Evolutionary conservation across 2,113 vertebrate genomes (phyloP).

Genomic region (Morone saxatilis): DNA sequence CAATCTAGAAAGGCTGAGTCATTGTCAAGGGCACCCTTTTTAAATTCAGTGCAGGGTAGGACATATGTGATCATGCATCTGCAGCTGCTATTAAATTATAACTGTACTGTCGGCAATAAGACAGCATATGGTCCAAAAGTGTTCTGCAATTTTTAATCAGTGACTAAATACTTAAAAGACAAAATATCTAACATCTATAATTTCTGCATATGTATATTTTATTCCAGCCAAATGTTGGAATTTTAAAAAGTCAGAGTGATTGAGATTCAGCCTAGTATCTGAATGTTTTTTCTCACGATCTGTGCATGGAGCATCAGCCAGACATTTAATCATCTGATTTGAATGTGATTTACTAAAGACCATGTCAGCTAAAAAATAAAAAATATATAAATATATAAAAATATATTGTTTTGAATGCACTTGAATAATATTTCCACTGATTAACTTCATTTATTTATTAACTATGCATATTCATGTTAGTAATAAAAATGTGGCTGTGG

Average conservation of each 20-base stretch:
- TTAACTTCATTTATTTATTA: conserved; percentile 9
- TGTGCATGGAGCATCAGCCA: conserved; percentile 23
- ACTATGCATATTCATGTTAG: not conserved
- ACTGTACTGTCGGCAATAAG: conserved; percentile 35
- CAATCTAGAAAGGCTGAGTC: conserved; percentile 67
- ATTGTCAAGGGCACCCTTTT: conserved; percentile 73
- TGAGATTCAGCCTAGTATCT: not conserved
- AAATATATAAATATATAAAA: not conserved
- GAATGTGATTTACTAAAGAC: conserved; percentile 34
- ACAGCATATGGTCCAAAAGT: conserved; percentile 67
- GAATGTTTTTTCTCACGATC: not conserved
- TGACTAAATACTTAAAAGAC: conserved; percentile 49
- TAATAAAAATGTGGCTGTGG: not conserved
- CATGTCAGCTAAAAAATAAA: conserved; percentile 32
- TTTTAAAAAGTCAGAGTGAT: conserved; percentile 39
- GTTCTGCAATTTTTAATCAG: conserved; percentile 58
- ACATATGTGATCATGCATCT: conserved; percentile 63
- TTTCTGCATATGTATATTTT: conserved; percentile 52
- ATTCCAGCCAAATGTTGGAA: conserved; percentile 46
- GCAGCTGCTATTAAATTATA: conserved; percentile 53
- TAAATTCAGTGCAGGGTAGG: conserved; percentile 47
- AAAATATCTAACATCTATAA: conserved; percentile 46
- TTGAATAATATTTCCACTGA: not conserved
- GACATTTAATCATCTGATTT: conserved; percentile 37
- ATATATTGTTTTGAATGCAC: not conserved